A percentile compares a stretch with the other conserved stretches of the same genome.
Evolutionary conservation across 2,888 invertebrate genomes (phyloP).

Genomic region (Ctena decussata): DNA sequence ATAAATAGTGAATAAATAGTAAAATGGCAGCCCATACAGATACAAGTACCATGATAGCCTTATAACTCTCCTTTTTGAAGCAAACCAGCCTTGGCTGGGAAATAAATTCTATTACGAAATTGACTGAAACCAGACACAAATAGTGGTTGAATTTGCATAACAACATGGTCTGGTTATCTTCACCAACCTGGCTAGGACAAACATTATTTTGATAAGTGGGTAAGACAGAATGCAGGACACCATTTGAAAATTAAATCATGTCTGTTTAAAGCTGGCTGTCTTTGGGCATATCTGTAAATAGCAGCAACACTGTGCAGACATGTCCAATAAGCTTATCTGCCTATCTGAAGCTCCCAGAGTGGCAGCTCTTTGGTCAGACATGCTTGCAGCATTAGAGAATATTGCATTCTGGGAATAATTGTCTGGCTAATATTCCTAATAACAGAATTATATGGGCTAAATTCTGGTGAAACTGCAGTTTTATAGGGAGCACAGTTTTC

Average conservation of each 20-base stretch:
- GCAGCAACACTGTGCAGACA: slow-evolving; percentile 55
- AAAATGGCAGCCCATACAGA: no score
- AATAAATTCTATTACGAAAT: slow-evolving; percentile 37
- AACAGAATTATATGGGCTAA: no score
- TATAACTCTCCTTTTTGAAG: neutral
- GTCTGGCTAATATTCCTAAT: no score
- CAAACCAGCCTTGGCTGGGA: neutral
- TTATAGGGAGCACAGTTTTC: no score
- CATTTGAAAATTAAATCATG: slow-evolving; percentile 69
- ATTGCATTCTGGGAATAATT: no score
- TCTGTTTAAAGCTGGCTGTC: slow-evolving; percentile 67
- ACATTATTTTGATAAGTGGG: slow-evolving; percentile 53
- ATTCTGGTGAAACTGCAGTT: no score
- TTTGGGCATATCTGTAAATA: slow-evolving; percentile 66
- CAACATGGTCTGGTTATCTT: slow-evolving; percentile 56
- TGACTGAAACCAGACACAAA: slow-evolving; percentile 55
- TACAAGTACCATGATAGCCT: no score
- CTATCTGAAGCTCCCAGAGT: neutral
- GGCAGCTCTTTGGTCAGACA: neutral
- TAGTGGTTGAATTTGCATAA: slow-evolving; percentile 63
- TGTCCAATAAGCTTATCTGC: slow-evolving; percentile 6
- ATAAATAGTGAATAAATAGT: no score
- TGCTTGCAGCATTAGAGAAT: neutral
- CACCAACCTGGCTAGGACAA: slow-evolving; percentile 58
- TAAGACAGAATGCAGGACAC: slow-evolving; percentile 55